Evolutionary conservation across 2,888 invertebrate species (phyloP).

Genomic region (Metacarcinus magister): DNA sequence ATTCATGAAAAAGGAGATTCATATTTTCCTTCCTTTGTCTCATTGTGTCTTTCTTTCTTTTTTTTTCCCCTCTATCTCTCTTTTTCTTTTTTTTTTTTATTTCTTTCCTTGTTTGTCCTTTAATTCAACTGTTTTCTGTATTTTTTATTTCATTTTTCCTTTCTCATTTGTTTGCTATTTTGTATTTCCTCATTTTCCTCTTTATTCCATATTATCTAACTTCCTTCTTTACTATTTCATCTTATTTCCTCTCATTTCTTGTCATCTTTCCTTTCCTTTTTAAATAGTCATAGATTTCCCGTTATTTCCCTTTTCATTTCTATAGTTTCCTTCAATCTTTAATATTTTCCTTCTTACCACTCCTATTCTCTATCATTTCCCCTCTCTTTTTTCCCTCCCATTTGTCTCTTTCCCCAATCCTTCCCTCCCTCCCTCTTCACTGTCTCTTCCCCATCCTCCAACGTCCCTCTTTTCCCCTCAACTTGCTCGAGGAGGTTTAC

Average conservation of each 20-base stretch:
- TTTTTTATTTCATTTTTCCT: not conserved
- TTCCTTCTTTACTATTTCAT: not conserved
- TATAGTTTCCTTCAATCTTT: not conserved
- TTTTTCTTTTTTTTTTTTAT: not conserved
- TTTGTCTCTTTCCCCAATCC: not conserved
- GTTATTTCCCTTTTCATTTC: not conserved
- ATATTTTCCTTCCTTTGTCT: not conserved
- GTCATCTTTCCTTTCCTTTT: not conserved
- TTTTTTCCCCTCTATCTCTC: not conserved
- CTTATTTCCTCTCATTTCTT: not conserved
- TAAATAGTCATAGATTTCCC: not conserved
- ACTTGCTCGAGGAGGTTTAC: too few species aligned
- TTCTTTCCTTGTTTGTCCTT: not conserved
- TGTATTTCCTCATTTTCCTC: not conserved
- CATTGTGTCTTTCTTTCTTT: not conserved
- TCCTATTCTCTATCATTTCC: not conserved
- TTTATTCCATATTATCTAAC: not conserved
- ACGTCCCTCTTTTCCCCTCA: too few species aligned
- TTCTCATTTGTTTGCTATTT: not conserved
- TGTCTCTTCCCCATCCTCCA: not conserved
- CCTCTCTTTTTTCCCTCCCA: not conserved
- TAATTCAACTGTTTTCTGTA: not conserved
- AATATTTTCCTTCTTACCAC: not conserved
- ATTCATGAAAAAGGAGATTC: not conserved
- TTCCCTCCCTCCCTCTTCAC: not conserved